Conservation (phyloP, 2,888 invertebrate species). For the Ametastegia equiseti region DNA sequence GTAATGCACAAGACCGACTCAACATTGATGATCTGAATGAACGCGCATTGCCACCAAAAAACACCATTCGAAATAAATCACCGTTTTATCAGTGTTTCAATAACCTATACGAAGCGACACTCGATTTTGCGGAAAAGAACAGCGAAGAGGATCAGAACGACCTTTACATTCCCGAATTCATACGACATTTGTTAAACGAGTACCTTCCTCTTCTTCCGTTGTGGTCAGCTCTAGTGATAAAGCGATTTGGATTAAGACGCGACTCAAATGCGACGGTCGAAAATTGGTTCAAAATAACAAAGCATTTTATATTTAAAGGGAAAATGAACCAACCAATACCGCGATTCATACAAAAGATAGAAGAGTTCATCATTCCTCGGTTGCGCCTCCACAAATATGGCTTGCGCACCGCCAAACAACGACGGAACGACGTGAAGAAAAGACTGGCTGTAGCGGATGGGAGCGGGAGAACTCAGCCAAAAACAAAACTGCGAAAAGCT, state of each 20-base stretch:
- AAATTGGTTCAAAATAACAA: constrained; percentile 50
- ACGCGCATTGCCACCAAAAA: neutral
- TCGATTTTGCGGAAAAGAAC: neutral
- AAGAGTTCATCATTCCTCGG: neutral
- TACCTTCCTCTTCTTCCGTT: constrained; percentile 39
- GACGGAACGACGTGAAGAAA: neutral
- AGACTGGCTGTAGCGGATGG: neutral
- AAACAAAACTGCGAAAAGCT: neutral
- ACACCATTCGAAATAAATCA: neutral
- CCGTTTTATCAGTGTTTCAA: neutral
- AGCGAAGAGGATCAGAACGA: neutral
- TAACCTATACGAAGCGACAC: neutral
- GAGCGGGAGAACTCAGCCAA: neutral
- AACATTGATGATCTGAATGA: neutral
- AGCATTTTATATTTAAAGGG: constrained; percentile 37
- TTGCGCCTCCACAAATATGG: neutral
- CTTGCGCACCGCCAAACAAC: neutral
- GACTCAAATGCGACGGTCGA: constrained; percentile 50
- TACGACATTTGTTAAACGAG: constrained; percentile 41
- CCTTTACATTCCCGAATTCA: constrained; percentile 27
- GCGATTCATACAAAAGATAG: neutral
- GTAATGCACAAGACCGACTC: neutral
- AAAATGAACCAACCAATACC: constrained; percentile 39
- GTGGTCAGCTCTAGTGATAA: constrained; percentile 47
- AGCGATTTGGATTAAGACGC: constrained; percentile 26